A percentile compares a stretch with the other conserved stretches of the same genome.
phyloP scores from a whole-genome alignment of 92 coral and sea anemone genomes.

The Epizoanthus scotinus region DNA sequence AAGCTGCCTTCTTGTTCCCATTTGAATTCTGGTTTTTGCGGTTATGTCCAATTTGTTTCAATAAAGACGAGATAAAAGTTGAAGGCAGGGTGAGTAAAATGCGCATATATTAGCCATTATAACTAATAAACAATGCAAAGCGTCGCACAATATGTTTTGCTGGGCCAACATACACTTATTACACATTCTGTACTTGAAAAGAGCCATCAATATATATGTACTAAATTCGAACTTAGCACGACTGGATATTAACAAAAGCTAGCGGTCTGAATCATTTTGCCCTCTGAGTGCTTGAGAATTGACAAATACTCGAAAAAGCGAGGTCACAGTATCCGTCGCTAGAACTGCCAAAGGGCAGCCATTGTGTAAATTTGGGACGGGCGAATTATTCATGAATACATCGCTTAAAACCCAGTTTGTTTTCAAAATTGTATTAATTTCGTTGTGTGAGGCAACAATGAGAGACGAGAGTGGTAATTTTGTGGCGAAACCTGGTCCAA shows the following conservation, averaged over 20 bases:
- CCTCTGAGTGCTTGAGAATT: background rate
- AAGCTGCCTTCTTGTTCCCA: background rate
- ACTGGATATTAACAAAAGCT: background rate
- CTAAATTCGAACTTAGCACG: background rate
- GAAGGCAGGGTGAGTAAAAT: background rate
- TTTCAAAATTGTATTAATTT: conserved; percentile 7
- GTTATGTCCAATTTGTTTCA: background rate
- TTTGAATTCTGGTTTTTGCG: background rate
- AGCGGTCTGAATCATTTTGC: background rate
- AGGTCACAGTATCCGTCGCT: background rate
- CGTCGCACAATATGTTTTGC: conserved; percentile 19
- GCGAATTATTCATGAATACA: background rate
- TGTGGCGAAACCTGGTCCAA: conserved; percentile 8
- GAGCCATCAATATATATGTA: background rate
- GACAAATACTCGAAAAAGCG: background rate
- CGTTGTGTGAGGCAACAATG: conserved; percentile 6
- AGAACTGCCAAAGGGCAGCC: background rate
- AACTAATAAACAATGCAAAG: conserved; percentile 8
- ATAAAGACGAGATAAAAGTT: background rate
- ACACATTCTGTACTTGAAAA: conserved; percentile 19
- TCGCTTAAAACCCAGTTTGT: conserved; percentile 8
- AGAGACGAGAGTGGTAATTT: background rate
- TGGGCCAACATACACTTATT: conserved; percentile 18
- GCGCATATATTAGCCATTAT: conserved; percentile 24
- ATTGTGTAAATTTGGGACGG: conserved; percentile 15